phyloP scores from a whole-genome alignment of 2,113 vertebrate species.

The Dendropsophus ebraccatus region DNA sequence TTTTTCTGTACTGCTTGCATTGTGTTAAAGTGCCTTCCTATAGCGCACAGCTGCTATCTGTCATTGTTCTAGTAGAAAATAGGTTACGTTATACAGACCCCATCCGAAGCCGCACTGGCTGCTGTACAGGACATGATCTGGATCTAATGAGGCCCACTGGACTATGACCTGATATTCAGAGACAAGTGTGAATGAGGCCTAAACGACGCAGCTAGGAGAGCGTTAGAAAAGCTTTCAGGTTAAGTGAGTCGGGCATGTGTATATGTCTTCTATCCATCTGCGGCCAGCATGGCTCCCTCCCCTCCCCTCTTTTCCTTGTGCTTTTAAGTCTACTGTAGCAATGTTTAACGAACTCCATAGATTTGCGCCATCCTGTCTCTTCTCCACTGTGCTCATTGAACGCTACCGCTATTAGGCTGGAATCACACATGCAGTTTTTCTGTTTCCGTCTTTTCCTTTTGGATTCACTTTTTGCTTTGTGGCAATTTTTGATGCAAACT shows the following conservation, averaged over 20 bases:
- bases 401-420: not conserved
- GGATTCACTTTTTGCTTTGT: not conserved
- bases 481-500: too few relatives aligned
- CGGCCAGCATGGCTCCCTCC: too few relatives aligned
- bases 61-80: not conserved
- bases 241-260: not conserved
- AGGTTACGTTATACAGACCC: not conserved
- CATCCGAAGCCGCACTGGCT: not conserved
- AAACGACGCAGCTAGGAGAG: not conserved
- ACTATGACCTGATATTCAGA: not conserved
- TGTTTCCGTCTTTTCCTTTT: not conserved
- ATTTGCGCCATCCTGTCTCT: not conserved
- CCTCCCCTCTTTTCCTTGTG: too few relatives aligned
- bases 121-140: not conserved
- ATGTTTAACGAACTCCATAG: not conserved
- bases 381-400: not conserved
- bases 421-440: not conserved
- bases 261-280: not conserved
- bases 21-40: too few relatives aligned
- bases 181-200: not conserved
- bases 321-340: too few relatives aligned
- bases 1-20: too few relatives aligned
- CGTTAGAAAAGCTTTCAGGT: slow-evolving; percentile 21
- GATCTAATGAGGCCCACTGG: not conserved
- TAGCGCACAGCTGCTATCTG: too few relatives aligned